Base-by-base conservation (phyloP, 2,113 vertebrate genomes). In the Pagrus major region DNA sequence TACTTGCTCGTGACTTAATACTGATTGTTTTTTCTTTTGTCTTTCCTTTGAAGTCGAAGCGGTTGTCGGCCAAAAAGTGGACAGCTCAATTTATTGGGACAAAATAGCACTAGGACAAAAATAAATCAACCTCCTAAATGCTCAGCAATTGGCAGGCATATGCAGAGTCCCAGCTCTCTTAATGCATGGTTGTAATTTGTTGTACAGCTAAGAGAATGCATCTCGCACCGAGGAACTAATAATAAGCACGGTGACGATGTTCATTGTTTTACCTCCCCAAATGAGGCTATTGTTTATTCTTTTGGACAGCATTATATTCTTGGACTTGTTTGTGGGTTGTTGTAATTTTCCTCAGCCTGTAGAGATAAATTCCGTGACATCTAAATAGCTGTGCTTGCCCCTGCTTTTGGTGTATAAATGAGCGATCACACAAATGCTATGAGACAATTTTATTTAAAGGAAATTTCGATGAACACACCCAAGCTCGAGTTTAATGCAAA, bases 361-460 rank as follows among this genome's bases (percentile, higher is more conserved):
- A 71, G 64, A 68, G 42, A 82, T 77, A 63, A 78, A 78, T 11
- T 14, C 71, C 27, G 27, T 78, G 66, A 76, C 60, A 76, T 23
- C 59, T 78, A 33, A 74, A 74, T 78, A 60, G 33, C 54, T 55
- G 15, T 25, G 29, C 35, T 14, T 55, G 16, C 44, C 70, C 15
- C 29, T 70, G 33, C 20, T 21, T 39, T 65, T 39, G 14, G n/a
- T 58, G 4, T 29, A 35, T 42, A 42, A 55, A 70, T 25, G 25
- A 73, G 55, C 6, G 1, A 58, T 71, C 77, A 61, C 25, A 52
- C 16, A 29, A 35, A 71, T 33, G 31, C 37, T 7, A 18, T 18
- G 11, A 37, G 55, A 84, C 41, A 29, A n/a, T 73, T 60, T n/a
- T 21, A 69, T 80, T 46, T 31, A 41, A 71, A 35, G 15, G 9